Evolutionary conservation across 1,140 invertebrate genomes (phyloP).

Genomic region (Drosophila suzukii): DNA sequence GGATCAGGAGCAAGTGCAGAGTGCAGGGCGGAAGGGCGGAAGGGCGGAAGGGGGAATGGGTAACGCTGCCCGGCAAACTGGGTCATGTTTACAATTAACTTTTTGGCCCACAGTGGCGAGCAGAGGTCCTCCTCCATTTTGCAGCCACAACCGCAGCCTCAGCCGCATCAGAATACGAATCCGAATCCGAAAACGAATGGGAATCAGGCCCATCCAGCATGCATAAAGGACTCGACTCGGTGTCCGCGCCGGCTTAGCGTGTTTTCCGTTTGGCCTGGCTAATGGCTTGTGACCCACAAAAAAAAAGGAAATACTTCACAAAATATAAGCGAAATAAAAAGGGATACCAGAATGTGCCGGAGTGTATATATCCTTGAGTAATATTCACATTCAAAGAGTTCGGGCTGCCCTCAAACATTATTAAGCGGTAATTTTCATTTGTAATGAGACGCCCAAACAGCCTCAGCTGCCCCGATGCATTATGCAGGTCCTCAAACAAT

Average conservation of each 20-base stretch:
- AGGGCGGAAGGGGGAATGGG: slow-evolving; percentile 2
- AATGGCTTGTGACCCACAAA: slow-evolving; percentile 58
- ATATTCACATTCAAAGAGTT: slow-evolving; percentile 54
- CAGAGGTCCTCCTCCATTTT: slow-evolving; percentile 20
- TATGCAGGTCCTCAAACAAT: slow-evolving; percentile 69
- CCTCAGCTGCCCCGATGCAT: slow-evolving; percentile 47
- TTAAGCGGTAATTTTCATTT: slow-evolving; percentile 82
- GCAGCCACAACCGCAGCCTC: slow-evolving; percentile 47
- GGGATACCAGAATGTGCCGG: slow-evolving; percentile 4
- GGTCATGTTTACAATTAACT: slow-evolving; percentile 83
- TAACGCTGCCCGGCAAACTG: slow-evolving; percentile 46
- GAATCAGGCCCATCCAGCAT: slow-evolving; percentile 67
- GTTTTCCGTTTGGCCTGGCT: slow-evolving; percentile 47
- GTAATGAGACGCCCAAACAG: slow-evolving; percentile 59
- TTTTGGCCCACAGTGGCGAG: slow-evolving; percentile 50
- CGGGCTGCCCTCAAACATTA: slow-evolving; percentile 56
- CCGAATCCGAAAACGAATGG: slow-evolving; percentile 15
- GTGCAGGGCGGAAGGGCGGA: neutral
- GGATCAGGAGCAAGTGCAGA: slow-evolving; percentile 1
- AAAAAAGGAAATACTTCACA: neutral
- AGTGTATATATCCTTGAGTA: slow-evolving; percentile 52
- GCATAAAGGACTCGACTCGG: slow-evolving; percentile 63
- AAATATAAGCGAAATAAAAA: slow-evolving; percentile 7
- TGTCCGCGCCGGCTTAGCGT: slow-evolving; percentile 44
- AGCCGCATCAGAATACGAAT: slow-evolving; percentile 13